These are phyloP conservation scores for Zaprionus capensis DNA, from an alignment of 1,140 invertebrate species.

Conservation along the genomic window DNA sequence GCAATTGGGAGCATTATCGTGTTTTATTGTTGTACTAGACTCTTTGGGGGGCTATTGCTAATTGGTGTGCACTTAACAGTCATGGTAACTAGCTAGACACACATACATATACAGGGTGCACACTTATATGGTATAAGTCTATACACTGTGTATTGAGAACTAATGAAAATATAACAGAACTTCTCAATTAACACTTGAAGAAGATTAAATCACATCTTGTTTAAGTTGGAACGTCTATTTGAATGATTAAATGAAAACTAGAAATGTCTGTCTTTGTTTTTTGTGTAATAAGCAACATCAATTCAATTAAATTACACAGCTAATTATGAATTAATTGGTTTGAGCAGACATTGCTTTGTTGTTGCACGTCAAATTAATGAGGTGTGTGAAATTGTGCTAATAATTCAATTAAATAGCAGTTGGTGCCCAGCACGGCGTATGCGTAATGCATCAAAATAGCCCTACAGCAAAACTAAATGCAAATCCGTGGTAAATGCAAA, in stretches of 20 bases:
- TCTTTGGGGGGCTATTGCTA: slow-evolving; percentile 18
- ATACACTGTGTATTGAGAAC: background rate
- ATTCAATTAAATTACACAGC: slow-evolving; percentile 28
- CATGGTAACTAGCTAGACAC: slow-evolving; percentile 10
- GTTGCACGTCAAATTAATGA: slow-evolving; percentile 36
- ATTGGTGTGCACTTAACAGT: slow-evolving; percentile 32
- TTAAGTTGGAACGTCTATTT: background rate
- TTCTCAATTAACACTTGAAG: slow-evolving; percentile 2
- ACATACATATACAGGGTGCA: background rate
- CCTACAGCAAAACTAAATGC: slow-evolving; percentile 14
- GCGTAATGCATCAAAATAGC: background rate
- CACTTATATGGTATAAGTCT: background rate
- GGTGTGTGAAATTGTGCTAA: slow-evolving; percentile 36
- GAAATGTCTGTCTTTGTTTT: background rate
- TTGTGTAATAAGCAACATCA: background rate
- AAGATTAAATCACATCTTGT: background rate
- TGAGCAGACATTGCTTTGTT: slow-evolving; percentile 4
- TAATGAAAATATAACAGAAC: background rate
- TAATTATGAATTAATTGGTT: slow-evolving; percentile 53
- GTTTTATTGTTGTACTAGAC: slow-evolving; percentile 18
- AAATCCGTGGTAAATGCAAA: slow-evolving; percentile 13
- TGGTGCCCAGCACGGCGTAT: slow-evolving; percentile 10
- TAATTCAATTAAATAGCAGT: slow-evolving; percentile 44
- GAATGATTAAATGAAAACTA: background rate
- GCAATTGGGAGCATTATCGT: slow-evolving; percentile 16